Percentiles rank a stretch among this genome's conserved stretches.
These are phyloP conservation scores for Metallyticus violacea DNA, from an alignment of 2,888 invertebrate genomes.

Conservation along the genomic window DNA sequence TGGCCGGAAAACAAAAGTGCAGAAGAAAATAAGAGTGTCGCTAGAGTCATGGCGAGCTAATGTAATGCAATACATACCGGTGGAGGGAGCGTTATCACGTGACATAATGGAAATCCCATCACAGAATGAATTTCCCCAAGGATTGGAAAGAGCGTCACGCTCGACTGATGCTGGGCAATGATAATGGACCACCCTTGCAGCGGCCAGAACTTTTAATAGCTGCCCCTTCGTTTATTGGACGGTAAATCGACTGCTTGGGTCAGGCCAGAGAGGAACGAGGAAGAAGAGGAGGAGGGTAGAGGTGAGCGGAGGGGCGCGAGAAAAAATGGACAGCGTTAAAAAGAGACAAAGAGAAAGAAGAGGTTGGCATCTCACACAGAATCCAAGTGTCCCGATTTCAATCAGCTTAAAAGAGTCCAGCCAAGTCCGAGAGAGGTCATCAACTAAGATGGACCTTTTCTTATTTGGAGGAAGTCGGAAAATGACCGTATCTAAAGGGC, in stretches of 20 bases:
- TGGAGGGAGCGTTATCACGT: background rate
- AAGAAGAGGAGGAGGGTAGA: background rate
- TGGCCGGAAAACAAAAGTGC: background rate
- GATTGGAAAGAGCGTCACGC: conserved; percentile 3
- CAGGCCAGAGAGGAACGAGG: background rate
- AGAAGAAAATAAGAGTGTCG: background rate
- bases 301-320: background rate
- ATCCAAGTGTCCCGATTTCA: conserved; percentile 27
- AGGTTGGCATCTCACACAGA: conserved; percentile 9
- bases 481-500: conserved; percentile 29
- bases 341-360: conserved; percentile 23
- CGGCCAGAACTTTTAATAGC: conserved; percentile 26
- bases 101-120: conserved; percentile 4
- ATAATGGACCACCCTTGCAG: conserved; percentile 14
- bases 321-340: conserved; percentile 26
- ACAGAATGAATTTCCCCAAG: conserved; percentile 14
- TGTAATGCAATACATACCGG: background rate
- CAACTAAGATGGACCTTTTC: conserved; percentile 33
- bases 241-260: conserved; percentile 27
- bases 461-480: conserved; percentile 25
- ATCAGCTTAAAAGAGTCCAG: conserved; percentile 26
- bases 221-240: conserved; percentile 27
- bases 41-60: background rate
- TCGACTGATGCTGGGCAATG: conserved; percentile 15
- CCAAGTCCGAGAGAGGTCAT: conserved; percentile 23